These are phyloP conservation scores for Venturia canescens DNA, from an alignment of 1,140 invertebrate species.

Conservation along the genomic window DNA sequence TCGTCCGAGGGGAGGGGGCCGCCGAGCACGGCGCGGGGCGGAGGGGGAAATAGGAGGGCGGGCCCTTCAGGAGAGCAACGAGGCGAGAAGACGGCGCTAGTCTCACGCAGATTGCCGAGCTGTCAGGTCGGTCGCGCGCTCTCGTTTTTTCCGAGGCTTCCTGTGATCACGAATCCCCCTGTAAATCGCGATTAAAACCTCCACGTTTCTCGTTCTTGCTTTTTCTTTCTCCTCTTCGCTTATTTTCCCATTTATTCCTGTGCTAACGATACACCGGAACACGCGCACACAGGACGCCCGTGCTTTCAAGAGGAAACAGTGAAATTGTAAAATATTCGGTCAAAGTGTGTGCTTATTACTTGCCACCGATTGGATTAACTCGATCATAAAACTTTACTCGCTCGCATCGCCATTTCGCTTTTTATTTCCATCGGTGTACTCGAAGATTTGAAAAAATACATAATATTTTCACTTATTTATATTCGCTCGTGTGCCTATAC, in stretches of 20 bases:
- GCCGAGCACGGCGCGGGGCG: too few relatives aligned
- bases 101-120: conserved; percentile 68
- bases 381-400: too few relatives aligned
- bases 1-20: conserved; percentile 17
- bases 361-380: too few relatives aligned
- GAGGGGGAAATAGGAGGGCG: conserved; percentile 44
- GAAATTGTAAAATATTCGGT: too few relatives aligned
- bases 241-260: too few relatives aligned
- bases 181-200: background rate
- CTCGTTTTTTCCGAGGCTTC: conserved; percentile 10
- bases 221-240: background rate
- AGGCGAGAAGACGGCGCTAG: conserved; percentile 64
- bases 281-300: too few relatives aligned
- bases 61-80: conserved; percentile 59
- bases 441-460: background rate
- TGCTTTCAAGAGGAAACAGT: too few relatives aligned
- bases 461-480: background rate
- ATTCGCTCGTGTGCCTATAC: background rate
- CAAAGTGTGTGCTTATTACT: too few relatives aligned
- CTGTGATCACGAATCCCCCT: background rate
- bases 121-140: conserved; percentile 59
- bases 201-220: background rate
- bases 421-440: background rate
- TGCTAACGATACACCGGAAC: too few relatives aligned
- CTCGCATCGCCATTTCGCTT: background rate